Evolutionary conservation across 2,797 vertebrate species (phyloP), one percentile per base, ranked within the genome.

Genomic region (Sebastes elongatus): DNA sequence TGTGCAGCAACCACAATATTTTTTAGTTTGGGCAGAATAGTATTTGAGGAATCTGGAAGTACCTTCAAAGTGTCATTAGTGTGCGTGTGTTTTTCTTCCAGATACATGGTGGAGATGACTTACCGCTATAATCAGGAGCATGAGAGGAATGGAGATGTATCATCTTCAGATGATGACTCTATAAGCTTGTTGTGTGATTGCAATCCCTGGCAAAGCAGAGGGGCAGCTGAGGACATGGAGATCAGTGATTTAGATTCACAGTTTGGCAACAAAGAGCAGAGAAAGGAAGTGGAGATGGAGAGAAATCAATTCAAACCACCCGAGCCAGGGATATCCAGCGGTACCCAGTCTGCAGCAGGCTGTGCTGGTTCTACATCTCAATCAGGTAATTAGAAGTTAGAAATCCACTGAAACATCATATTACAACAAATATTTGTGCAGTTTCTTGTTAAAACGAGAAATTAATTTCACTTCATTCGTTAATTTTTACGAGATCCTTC

Each of bases 111-210:
- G 69, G 32, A 80, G 78, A 78, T 69, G 60, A 72, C 42, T 28
- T 42, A 81, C 49, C 7, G 10, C 32, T 70, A 8, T 23, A 18
- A 52, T 71, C 74, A 70, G 18, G 55, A 78, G n/a, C 6, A 16
- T 3, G 33, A 74, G 42, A 25, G 1, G 35, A 73, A 49, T 30
- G 32, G 10, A 42, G 64, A 81, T 27, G n/a, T 1, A 10, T 46
- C 25, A 3, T 3, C 55, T 3, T 82, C 78, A 53, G 76, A 78
- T 10, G 55, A 85, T 23, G 81, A 87, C 60, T 90, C 86, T 22
- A 1, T 83, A 2, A 91, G 88, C 66, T 49, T 93, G 74, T 71
- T 93, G 74, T 8, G 28, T 38, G 32, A 72, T 63, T 7, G 70
- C 10, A 27, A 62, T 56, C 5, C 4, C 18, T 22, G 20, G 4